Base-by-base conservation (phyloP, 2,113 vertebrate species). In the Kobus ellipsiprymnus region DNA sequence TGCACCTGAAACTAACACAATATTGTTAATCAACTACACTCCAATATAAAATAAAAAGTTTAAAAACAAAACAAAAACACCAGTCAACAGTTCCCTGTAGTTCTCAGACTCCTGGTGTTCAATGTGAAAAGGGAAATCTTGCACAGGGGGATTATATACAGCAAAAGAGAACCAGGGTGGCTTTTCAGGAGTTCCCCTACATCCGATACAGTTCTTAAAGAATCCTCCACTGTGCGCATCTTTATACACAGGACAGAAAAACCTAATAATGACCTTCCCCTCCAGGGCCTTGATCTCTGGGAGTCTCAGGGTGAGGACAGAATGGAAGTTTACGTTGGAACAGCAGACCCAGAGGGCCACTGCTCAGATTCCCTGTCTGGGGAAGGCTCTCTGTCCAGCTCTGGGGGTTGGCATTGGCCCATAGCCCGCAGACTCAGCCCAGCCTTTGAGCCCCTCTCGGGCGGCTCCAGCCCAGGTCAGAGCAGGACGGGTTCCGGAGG, bases 341-440 rank as follows among this genome's bases (percentile, higher is more conserved):
- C 14, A 3, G 12, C 55, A 27, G 55, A 50, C 19, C 36, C 1
- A 1, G 14, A 57, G 19, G 17, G 10, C 7, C 33, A 1, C 7
- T 1, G 0, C 14, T n/a, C 33, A 74, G 30, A 15, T 23, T 21
- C 3, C 15, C 15, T 59, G 77, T 12, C 55, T 6, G 16, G 6
- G 7, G 29, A n/a, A 46, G 23, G 9, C 3, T 52, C 2, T 59
- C 78, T 85, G n/a, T 52, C 44, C n/a, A 87, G 46, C 15, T 87
- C 2, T 0, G 6, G 90, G 11, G 17, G 13, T 1, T 40, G 3
- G 16, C 17, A 14, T 77, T 83, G 59, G 13, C 29, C 29, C 1
- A 13, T 5, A 81, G 4, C 48, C 19, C 15, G 9, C 15, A 78
- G 59, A 84, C 2, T 67, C 3, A 29, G 1, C 71, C 15, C 9